Base-by-base conservation (phyloP, 2,113 vertebrate species). In the Gavia stellata region DNA sequence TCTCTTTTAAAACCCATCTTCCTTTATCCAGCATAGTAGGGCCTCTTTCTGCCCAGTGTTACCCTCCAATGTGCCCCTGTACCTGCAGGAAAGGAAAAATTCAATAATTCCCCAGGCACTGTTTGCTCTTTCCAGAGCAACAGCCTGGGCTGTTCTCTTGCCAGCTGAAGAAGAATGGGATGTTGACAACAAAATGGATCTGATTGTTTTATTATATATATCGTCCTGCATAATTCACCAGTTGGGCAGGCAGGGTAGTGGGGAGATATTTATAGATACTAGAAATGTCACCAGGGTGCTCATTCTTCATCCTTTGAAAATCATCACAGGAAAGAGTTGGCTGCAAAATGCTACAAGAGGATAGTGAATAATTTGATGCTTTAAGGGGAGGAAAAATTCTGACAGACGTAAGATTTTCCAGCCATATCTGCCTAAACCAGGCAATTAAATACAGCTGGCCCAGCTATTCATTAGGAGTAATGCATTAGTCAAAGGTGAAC, bases 221-320 rank as follows among this genome's bases (percentile, higher is more conserved):
- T 92, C 95, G 95, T 49, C 86, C 89, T 97, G 92, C 95, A 92
- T 97, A 97, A 96, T 91, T 96, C 92, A 95, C 81, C 77, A 94
- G 58, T 82, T 94, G 53, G 91, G 84, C 66, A 92, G 91, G 91
- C 91, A 94, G 73, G 84, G 81, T 75, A 67, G 88, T 81, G 74
- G 65, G 86, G 77, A 92, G 89, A 79, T 97, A 97, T 96, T 97
- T 97, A 97, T 95, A 91, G 96, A 89, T 92, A 91, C 83, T 92
- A 85, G 95, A 96, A 97, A 96, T 97, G 92, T 94, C 97, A 96
- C 77, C 49, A 72, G 73, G 89, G 88, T 89, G 68, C 91, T 94
- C 89, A 92, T 95, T 81, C 95, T 86, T 95, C 86, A 97, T 95
- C 81, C 78, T 95, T 92, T 92, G 95, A 82, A 96, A 96, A 95